Evolutionary conservation across 2,797 vertebrate genomes (phyloP), one percentile per base, ranked within the genome.

Genomic region (Pygocentrus nattereri): DNA sequence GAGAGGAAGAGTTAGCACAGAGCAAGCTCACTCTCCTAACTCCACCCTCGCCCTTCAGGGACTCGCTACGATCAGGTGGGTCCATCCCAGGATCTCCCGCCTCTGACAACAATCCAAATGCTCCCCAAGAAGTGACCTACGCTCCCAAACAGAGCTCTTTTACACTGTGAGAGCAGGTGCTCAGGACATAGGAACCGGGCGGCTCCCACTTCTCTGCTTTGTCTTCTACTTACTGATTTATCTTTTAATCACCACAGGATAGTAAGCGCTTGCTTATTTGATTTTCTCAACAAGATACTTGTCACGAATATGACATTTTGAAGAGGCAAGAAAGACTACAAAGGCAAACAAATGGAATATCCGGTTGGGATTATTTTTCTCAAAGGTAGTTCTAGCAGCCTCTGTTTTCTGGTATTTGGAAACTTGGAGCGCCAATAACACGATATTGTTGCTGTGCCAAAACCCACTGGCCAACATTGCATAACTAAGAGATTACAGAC

Each of bases 11-110:
- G 87, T 90, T 90, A 2, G 91, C 86, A 19, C 94, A 92, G 88
- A 92, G 93, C 94, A 98, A 96, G 90, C 84, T 95, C 50, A 94
- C 91, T 80, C 92, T 97, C 3, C 92, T 99, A 85, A 98, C 97
- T 0, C 98, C 98, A 0, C 98, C 98, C 0, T 99, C 98, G 69
- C 98, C 98, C 38, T 99, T 99, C 90, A 96, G 97, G 90, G 98
- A 99, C 95, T 98, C 97, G 0, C 94, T 97, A 90, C 96, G 93
- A 87, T 98, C 97, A 0, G 96, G 94, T 88, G 97, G 95, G 88
- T 98, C 97, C 0, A 87, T 89, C 85, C 94, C 93, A 50, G 95
- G 95, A 89, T 98, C 97, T 34, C 96, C 96, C 0, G 88, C 93
- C 86, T 95, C 95, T 0, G 76, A 83, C 8, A 81, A 84, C 75